Conservation (phyloP, 30 jellyfish, hydroid and myxozoan species). For the Phacellophora camtschatica region DNA sequence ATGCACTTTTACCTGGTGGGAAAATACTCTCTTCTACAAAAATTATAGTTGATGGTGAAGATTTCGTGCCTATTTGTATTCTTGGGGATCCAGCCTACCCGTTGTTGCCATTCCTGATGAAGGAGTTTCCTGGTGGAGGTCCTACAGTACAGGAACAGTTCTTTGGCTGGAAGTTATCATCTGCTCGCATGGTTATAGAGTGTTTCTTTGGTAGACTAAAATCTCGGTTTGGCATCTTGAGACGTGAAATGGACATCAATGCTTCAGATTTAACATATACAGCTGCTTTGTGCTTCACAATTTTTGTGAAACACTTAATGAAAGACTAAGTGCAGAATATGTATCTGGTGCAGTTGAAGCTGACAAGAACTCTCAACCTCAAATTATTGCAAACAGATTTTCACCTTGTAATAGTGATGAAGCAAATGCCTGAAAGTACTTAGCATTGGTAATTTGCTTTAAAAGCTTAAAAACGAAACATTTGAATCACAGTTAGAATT, state of each 20-base stretch:
- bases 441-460: no score
- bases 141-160: not conserved
- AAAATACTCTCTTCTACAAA: not conserved
- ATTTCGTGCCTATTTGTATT: conserved; percentile 55
- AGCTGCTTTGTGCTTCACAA: conserved; percentile 54
- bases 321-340: not conserved
- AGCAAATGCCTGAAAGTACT: conserved; percentile 20
- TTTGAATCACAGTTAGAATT: no score
- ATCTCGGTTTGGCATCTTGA: no score
- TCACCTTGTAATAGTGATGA: not conserved
- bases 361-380: conserved; percentile 30
- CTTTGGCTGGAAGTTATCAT: conserved; percentile 42
- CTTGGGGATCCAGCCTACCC: conserved; percentile 58
- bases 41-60: conserved; percentile 40
- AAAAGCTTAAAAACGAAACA: no score
- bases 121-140: conserved; percentile 35
- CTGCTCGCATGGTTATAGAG: conserved; percentile 67
- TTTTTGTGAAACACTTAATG: conserved; percentile 25
- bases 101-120: conserved; percentile 23
- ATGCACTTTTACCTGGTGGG: no score
- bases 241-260: no score
- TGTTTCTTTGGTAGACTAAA: no score
- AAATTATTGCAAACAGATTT: not conserved
- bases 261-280: not conserved
- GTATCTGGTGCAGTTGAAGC: not conserved